Evolutionary conservation across 2,113 vertebrate species (phyloP), one percentile per base, ranked within the genome.

Genomic region (Zosterops hypoxanthus): DNA sequence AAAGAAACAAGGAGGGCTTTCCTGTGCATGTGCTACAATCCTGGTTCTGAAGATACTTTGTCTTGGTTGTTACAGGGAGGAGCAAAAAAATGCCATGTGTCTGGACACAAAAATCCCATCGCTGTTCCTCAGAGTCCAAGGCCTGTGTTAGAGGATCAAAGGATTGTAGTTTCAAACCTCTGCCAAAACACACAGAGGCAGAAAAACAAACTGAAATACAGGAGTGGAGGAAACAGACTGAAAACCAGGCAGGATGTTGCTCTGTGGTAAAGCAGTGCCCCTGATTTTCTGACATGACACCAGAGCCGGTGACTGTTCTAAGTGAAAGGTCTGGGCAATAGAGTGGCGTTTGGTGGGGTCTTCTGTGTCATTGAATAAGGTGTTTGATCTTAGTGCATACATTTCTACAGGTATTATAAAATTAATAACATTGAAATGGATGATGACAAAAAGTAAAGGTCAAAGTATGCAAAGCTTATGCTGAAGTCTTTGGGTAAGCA

Each of bases 121-220:
- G 33, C 75, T 52, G 34, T 44, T 65, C 24, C 50, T 89, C 28
- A 33, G 79, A 92, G 46, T 44, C 63, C 61, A 88, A 65, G 70
- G 71, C 34, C 36, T 46, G 28, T 61, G 59, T 82, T 47, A 83
- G 34, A 53, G 50, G 88, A 88, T 93, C 92, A 93, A 96, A 94
- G 72, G 72, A 31, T 4, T 92, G 72, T 64, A 66, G 44, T 77
- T 93, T 90, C 68, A 69, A 83, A 73, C 50, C 29, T 81, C 50
- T 93, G 76, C 91, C 86, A 95, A 94, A 90, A 83, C 42, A 96
- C 65, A 94, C 92, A 93, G 69, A 82, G 49, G 41, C 83, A 79
- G 44, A 55, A 84, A 96, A 95, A 50, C 86, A 95, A 92, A 88
- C 68, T 92, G 52, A 83, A 88, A 64, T 63, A 59, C 29, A 53